Percentiles rank a stretch among this genome's conserved stretches.
Conservation (phyloP, 2,797 vertebrate genomes). For the Leontopithecus rosalia region DNA sequence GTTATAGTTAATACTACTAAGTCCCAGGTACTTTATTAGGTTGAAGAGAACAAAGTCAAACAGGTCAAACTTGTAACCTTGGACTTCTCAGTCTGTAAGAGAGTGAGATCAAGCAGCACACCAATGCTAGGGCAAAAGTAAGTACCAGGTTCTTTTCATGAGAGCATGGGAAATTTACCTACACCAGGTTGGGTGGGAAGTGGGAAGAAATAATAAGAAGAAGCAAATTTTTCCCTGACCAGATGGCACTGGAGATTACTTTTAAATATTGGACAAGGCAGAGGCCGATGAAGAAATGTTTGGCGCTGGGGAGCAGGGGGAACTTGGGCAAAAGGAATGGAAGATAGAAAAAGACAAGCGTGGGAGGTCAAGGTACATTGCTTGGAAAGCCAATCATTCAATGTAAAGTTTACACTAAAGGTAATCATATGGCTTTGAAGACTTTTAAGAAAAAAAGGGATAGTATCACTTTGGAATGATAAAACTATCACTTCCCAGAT, state of each 20-base stretch:
- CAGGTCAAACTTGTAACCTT: background rate
- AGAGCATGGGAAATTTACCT: background rate
- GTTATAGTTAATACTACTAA: background rate
- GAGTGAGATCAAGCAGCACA: background rate
- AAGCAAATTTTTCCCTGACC: background rate
- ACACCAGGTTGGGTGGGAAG: background rate
- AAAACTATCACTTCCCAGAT: background rate
- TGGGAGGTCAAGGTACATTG: background rate
- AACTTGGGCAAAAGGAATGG: background rate
- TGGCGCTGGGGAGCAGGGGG: accelerated
- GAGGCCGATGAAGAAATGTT: background rate
- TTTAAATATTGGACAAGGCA: background rate
- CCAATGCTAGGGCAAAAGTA: background rate
- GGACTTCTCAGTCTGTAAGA: background rate
- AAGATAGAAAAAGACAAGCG: background rate
- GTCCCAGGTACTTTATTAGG: background rate
- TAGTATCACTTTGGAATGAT: background rate
- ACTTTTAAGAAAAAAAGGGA: background rate
- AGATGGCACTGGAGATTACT: background rate
- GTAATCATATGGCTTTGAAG: background rate
- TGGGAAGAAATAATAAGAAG: background rate
- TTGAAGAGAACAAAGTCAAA: background rate
- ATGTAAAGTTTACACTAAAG: background rate
- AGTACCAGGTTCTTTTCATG: background rate
- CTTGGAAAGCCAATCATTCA: background rate